These are phyloP conservation scores for Galerucella pusilla DNA, from an alignment of 2,888 invertebrate genomes.

Conservation along the genomic window DNA sequence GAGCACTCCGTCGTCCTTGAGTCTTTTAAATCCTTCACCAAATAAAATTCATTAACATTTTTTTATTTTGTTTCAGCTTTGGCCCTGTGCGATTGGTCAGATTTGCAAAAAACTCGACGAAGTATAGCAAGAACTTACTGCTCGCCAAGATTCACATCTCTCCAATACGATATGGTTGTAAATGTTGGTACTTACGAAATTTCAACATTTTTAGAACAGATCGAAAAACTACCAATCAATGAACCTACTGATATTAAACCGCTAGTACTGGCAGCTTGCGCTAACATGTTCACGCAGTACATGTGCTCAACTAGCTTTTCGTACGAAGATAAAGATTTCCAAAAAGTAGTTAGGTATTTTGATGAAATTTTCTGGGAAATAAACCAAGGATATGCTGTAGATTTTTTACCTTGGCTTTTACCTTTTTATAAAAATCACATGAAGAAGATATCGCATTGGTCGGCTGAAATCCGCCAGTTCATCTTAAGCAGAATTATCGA, in stretches of 20 bases:
- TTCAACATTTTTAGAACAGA: slow-evolving; percentile 69
- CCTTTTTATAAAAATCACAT: slow-evolving; percentile 79
- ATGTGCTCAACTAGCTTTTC: slow-evolving; percentile 86
- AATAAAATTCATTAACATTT: slow-evolving; percentile 3
- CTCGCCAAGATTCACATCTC: slow-evolving; percentile 80
- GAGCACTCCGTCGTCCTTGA: slow-evolving; percentile 54
- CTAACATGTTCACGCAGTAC: slow-evolving; percentile 87
- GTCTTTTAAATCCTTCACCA: slow-evolving; percentile 44
- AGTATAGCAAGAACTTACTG: slow-evolving; percentile 84
- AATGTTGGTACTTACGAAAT: slow-evolving; percentile 77
- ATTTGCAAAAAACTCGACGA: slow-evolving; percentile 80
- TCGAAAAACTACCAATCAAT: slow-evolving; percentile 66
- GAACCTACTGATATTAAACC: slow-evolving; percentile 74
- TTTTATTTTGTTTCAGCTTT: slow-evolving; percentile 73
- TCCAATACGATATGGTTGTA: slow-evolving; percentile 78
- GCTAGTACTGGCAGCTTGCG: slow-evolving; percentile 76
- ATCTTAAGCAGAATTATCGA: slow-evolving; percentile 79
- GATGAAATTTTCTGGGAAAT: slow-evolving; percentile 94
- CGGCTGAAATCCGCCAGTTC: slow-evolving; percentile 76
- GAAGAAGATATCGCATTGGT: slow-evolving; percentile 76
- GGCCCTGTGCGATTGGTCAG: slow-evolving; percentile 90
- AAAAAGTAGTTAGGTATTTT: slow-evolving; percentile 74
- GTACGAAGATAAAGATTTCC: slow-evolving; percentile 76
- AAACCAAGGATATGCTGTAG: slow-evolving; percentile 88
- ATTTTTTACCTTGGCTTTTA: slow-evolving; percentile 85